Percentiles rank a stretch among this genome's conserved stretches.
These are phyloP conservation scores for Sterrhoptilus dennistouni DNA, from an alignment of 2,113 vertebrate species.

Conservation along the genomic window DNA sequence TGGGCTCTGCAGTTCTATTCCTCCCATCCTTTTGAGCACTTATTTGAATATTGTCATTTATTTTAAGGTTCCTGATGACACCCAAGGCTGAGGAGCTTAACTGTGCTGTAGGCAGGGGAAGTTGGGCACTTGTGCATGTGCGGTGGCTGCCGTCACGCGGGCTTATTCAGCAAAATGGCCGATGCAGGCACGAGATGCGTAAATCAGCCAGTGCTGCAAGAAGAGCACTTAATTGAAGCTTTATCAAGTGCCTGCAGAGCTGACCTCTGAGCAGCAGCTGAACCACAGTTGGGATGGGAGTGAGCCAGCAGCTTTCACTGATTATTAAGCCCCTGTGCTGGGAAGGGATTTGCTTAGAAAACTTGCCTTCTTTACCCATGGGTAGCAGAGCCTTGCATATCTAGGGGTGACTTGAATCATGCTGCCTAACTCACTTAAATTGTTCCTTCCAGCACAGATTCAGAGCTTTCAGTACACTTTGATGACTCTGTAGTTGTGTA, in stretches of 20 bases:
- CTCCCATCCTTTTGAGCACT: neutral
- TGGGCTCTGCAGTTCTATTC: neutral
- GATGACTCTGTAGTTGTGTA: neutral
- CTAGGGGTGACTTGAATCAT: slow-evolving; percentile 20
- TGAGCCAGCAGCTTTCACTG: slow-evolving; percentile 49
- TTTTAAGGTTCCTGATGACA: neutral
- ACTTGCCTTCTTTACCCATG: slow-evolving; percentile 35
- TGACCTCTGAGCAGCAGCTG: slow-evolving; percentile 45
- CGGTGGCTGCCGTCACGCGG: neutral
- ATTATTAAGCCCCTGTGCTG: slow-evolving; percentile 24
- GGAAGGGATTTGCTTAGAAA: slow-evolving; percentile 43
- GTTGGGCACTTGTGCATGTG: neutral
- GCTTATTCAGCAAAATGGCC: slow-evolving; percentile 41
- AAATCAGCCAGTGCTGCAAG: slow-evolving; percentile 39
- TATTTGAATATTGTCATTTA: neutral
- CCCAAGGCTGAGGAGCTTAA: neutral
- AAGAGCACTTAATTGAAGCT: slow-evolving; percentile 67
- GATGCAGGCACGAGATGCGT: neutral
- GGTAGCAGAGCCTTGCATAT: slow-evolving; percentile 20
- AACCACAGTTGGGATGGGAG: slow-evolving; percentile 54
- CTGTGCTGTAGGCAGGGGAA: neutral
- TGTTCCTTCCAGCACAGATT: neutral
- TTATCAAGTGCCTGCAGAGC: slow-evolving; percentile 65
- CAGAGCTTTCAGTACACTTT: neutral
- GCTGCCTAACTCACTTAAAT: slow-evolving; percentile 6